Evolutionary conservation across 2,888 invertebrate genomes (phyloP).

Genomic region (Heteromurus nitidus): DNA sequence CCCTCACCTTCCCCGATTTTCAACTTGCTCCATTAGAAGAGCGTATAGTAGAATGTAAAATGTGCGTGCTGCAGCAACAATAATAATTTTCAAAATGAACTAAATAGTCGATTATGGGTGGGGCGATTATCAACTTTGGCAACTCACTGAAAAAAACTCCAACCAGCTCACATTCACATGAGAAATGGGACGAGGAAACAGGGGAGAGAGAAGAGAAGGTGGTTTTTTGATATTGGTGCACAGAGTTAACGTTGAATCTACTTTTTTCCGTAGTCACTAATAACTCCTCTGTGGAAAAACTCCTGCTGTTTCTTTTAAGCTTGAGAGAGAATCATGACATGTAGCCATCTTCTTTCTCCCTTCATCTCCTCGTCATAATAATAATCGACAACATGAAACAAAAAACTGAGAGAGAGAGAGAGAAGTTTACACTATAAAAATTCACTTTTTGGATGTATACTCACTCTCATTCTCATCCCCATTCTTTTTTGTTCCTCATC

Average conservation of each 20-base stretch:
- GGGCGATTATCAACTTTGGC: conserved; percentile 61
- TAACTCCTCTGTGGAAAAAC: neutral
- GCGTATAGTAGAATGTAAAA: neutral
- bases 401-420: neutral
- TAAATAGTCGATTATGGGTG: conserved; percentile 48
- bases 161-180: no score
- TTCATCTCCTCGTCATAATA: neutral
- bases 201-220: no score
- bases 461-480: neutral
- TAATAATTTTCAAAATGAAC: conserved; percentile 38
- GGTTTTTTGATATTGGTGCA: no score
- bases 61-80: conserved; percentile 23
- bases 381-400: conserved; percentile 12
- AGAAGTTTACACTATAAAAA: neutral
- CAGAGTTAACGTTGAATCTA: no score
- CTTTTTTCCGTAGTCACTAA: neutral
- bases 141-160: no score
- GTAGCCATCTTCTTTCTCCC: neutral
- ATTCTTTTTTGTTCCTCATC: neutral
- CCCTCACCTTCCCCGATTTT: neutral
- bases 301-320: conserved; percentile 36
- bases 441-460: neutral
- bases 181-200: no score
- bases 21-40: neutral
- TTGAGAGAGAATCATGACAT: neutral